Evolutionary conservation across 2,797 vertebrate species (phyloP), one percentile per base, ranked within the genome.

Genomic region (Ctenochaetus hawaiiensis): DNA sequence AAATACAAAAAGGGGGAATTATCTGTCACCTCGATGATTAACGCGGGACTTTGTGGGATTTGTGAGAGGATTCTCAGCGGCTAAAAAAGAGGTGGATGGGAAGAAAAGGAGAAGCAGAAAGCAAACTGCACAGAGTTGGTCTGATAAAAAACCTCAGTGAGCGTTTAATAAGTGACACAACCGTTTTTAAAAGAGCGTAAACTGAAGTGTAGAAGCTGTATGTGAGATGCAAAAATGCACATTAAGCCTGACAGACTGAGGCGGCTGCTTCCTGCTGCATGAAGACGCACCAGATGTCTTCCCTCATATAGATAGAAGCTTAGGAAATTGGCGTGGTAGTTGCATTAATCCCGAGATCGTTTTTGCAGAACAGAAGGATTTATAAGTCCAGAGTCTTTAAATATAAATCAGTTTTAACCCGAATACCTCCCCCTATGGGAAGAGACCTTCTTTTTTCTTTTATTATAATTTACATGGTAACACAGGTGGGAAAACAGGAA

Each of bases 321-420:
- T 71, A 80, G 47, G 49, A 78, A 72, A 67, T 71, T 67, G 23
- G 17, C 64, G 22, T 52, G 22, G 30, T 8, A 13, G 12, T 67
- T 26, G 2, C 62, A 67, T 73, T 85, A 81, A 88, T 89, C 78
- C 77, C 43, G 14, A 34, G 20, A 77, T 85, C 43, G 3, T 67
- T 78, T 70, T 69, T 26, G 59, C 26, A 14, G 18, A 76, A 22
- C 43, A 39, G 67, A 44, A 70, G 49, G 70, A 73, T 68, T 72
- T 64, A 41, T 72, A 51, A 68, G 18, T 26, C 52, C 18, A 60
- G 41, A 52, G 20, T 77, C 62, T 68, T 68, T 47, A 66, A 22
- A 85, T 78, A 45, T 53, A 72, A 56, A 34, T 80, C 72, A 60
- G 52, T 18, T 53, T 56, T 16, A 57, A 54, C 59, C 56, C 26